These are phyloP conservation scores for Pseudochirops corinnae DNA, from an alignment of 2,797 vertebrate genomes.

Conservation along the genomic window DNA sequence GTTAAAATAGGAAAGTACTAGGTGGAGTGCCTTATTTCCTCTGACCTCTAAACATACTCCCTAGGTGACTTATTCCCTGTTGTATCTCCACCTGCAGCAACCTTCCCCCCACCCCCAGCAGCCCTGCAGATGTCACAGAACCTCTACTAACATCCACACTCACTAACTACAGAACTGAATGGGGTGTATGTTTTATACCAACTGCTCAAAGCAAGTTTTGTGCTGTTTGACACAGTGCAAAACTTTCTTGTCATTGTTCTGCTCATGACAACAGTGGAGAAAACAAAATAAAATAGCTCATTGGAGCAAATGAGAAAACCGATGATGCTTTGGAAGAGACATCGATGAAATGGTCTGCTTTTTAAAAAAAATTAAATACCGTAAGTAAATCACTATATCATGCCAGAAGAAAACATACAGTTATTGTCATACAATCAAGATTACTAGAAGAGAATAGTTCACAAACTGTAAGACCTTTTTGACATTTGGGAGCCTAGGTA, in stretches of 20 bases:
- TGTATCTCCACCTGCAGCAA: not conserved
- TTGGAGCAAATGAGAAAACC: constrained; percentile 22
- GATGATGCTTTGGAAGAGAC: not conserved
- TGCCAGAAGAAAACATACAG: not conserved
- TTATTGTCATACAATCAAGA: not conserved
- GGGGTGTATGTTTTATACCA: not conserved
- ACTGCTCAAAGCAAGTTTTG: not conserved
- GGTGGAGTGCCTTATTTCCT: not conserved
- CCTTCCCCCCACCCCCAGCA: not conserved
- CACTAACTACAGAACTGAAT: not conserved
- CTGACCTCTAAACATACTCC: not conserved
- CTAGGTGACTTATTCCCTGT: not conserved
- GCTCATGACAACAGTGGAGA: not conserved
- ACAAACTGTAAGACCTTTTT: not conserved
- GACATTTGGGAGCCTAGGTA: not conserved
- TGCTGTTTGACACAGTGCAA: not conserved
- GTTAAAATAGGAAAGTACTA: not conserved
- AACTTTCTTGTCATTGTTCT: not conserved
- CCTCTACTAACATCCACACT: not conserved
- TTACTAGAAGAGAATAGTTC: constrained; percentile 5
- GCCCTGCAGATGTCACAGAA: not conserved
- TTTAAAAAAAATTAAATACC: constrained; percentile 1
- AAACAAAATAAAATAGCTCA: not conserved
- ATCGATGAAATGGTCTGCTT: not conserved
- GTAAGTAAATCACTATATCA: constrained; percentile 41